Percentiles rank a stretch among this genome's conserved stretches.
Conservation (phyloP, 2,113 vertebrate species). For the Osmerus eperlanus region DNA sequence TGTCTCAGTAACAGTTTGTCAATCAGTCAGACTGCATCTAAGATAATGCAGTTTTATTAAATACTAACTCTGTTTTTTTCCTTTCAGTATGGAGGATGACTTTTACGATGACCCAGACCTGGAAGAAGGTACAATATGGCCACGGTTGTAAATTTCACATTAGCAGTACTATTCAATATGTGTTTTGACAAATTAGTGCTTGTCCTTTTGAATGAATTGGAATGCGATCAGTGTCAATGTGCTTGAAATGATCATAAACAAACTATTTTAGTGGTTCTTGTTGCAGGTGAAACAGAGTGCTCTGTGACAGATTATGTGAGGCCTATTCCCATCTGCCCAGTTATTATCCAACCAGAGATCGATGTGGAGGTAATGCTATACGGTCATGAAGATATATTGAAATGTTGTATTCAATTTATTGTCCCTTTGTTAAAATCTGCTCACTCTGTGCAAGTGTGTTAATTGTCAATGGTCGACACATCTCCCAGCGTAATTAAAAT, state of each 20-base stretch:
- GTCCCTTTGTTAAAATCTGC: not conserved
- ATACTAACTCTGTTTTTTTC: conserved; percentile 24
- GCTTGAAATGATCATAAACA: not conserved
- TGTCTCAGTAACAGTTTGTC: not conserved
- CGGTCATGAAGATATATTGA: not conserved
- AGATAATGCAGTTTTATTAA: not conserved
- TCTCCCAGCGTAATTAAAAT: too few species aligned
- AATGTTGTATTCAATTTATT: not conserved
- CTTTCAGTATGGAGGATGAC: conserved; percentile 55
- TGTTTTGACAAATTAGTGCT: too few species aligned
- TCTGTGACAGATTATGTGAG: conserved; percentile 3
- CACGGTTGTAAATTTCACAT: not conserved
- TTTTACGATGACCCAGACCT: conserved; percentile 43
- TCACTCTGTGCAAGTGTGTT: conserved; percentile 12
- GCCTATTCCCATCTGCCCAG: conserved; percentile 26
- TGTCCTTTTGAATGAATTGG: too few species aligned
- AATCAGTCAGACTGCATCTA: too few species aligned
- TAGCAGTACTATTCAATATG: not conserved
- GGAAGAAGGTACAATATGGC: conserved; percentile 52
- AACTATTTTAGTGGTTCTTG: not conserved
- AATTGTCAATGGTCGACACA: conserved; percentile 30
- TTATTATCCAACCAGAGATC: conserved; percentile 57
- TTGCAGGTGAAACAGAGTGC: conserved; percentile 43
- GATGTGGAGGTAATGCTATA: conserved; percentile 63
- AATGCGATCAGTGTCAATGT: too few species aligned